phyloP scores from a whole-genome alignment of 2,113 vertebrate genomes.

The Xiphias gladius region DNA sequence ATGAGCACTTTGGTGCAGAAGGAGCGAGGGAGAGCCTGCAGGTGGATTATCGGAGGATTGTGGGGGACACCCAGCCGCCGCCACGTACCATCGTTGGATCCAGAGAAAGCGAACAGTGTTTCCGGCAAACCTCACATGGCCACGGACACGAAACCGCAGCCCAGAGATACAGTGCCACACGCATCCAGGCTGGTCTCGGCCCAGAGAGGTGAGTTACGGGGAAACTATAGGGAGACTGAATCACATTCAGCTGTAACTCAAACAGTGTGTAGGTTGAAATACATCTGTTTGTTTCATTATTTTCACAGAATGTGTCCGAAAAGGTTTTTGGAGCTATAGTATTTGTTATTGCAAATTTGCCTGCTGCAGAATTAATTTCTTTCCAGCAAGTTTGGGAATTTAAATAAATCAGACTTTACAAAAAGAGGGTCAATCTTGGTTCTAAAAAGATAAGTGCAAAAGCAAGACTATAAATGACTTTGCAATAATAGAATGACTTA shows the following conservation, averaged over 20 bases:
- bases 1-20: conserved; percentile 47
- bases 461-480: not conserved
- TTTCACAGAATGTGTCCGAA: not conserved
- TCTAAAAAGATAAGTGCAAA: not conserved
- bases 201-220: conserved; percentile 87
- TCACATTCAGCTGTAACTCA: not conserved
- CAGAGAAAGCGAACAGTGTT: conserved; percentile 38
- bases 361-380: not conserved
- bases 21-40: conserved; percentile 47
- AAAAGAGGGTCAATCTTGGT: not conserved
- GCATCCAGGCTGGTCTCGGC: conserved; percentile 88
- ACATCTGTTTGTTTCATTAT: not conserved
- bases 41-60: conserved; percentile 62
- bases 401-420: too few species aligned
- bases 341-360: not conserved
- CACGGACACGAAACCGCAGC: conserved; percentile 88
- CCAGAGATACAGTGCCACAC: conserved; percentile 89
- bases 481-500: not conserved
- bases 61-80: conserved; percentile 64
- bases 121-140: conserved; percentile 72
- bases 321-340: not conserved
- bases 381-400: not conserved
- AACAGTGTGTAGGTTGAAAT: not conserved
- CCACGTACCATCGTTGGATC: not conserved
- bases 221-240: not conserved